Base-by-base conservation (phyloP, 2,113 vertebrate genomes). In the Halcyon malimbica region DNA sequence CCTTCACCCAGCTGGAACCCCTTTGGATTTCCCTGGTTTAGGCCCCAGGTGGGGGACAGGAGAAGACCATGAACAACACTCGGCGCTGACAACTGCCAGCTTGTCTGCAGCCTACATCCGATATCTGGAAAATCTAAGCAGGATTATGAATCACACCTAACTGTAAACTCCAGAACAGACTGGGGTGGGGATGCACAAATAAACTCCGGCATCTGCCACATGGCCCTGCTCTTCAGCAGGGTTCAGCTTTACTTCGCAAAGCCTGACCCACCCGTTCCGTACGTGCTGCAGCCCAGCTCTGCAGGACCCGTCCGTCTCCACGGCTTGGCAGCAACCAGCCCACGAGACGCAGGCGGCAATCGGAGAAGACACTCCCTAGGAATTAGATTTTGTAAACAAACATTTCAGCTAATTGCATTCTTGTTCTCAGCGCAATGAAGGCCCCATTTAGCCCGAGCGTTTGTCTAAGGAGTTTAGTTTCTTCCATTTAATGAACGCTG, bases 341-440 rank as follows among this genome's bases (percentile, higher is more conserved):
- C 93, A 93, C 70, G 44, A 94, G 54, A 94, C 78, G 54, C 69
- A 97, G 94, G 87, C 14, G 0, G 95, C 94, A 96, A 95, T 94
- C 94, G 89, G 86, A 93, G 69, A 95, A 93, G 92, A 91, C 96
- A 93, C 96, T 97, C 96, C 92, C 87, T 82, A 97, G 94, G 97
- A 98, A 98, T 97, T 96, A 96, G 97, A 95, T 96, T 96, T 93
- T 93, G 88, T 95, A 96, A 95, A 97, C 97, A 97, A 97, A 97
- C 96, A 96, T 97, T 97, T 95, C 81, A 94, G 93, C 89, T 98
- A 98, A 98, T 97, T 97, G 94, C 88, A 96, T 97, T 97, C 97
- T 97, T 98, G 94, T 97, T 97, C 96, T 96, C 77, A 62, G 83
- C 82, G 96, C 89, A 97, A 2, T 95, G 95, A 97, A 97, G 94